Evolutionary conservation across 2,113 vertebrate species (phyloP), one percentile per base, ranked within the genome.

Genomic region (Oryzias curvinotus): DNA sequence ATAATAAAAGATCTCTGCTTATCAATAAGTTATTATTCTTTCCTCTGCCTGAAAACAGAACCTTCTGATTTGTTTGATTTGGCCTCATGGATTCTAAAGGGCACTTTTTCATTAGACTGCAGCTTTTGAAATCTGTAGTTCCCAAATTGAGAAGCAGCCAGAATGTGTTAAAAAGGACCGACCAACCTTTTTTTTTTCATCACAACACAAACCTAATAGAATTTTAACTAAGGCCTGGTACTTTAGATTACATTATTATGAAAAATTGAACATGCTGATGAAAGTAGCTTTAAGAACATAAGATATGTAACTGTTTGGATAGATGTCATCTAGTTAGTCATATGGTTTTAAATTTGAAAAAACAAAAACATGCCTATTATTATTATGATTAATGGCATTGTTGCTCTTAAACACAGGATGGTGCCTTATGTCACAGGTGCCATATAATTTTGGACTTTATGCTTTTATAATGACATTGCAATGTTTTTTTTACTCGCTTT

Each of bases 371-470:
- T 36, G 10, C 36, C 12, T 36, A 36, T 36, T 36, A 12, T 36
- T 36, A 10, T 36, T 36, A 36, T 36, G 10, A 36, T 36, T 2
- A 36, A 36, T 36, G 36, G 3, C 36, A 12, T 36, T 36, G 10
- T 36, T 36, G 8, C 36, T 12, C 36, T 36, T 36, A 10, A 36
- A 36, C 36, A 36, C 36, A 36, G 3, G 10, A 23, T 23, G 21
- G 21, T 23, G 0, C 10, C 7, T 36, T 19, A 28, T 19, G n/a
- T 54, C 12, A n/a, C 47, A 71, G 45, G 65, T 71, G 41, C 62
- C 53, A 54, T 57, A 21, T 26, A 50, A 61, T 50, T 44, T 66
- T 75, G 26, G 73, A 65, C 62, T 64, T 70, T 23, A 53, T 1
- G 0, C 52, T 63, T 64, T 58, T 48, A 10, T 36, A 36, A 36